Evolutionary conservation across 2,888 invertebrate species (phyloP).

Genomic region (Dolichomitus sp.): DNA sequence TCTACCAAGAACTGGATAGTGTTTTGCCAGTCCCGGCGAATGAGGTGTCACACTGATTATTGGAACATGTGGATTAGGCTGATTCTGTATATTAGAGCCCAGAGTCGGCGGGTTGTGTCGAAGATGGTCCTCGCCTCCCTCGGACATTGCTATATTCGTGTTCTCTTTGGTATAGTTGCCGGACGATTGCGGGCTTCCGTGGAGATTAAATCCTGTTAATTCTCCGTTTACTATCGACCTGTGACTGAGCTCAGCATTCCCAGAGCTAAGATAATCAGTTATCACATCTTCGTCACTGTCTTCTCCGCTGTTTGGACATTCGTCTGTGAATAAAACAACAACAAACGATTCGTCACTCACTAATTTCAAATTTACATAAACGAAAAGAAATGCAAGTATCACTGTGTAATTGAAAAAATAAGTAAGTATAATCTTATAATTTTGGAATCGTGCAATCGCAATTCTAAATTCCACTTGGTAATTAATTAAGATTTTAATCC

Average conservation of each 20-base stretch:
- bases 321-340: conserved; percentile 87
- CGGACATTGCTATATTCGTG: conserved; percentile 80
- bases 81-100: conserved; percentile 76
- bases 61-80: conserved; percentile 89
- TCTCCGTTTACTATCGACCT: conserved; percentile 77
- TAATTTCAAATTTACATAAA: not conserved
- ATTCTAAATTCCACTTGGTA: no score
- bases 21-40: conserved; percentile 91
- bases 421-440: no score
- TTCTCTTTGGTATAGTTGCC: conserved; percentile 82
- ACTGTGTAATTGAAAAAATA: no score
- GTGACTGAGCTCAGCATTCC: conserved; percentile 80
- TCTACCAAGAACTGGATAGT: conserved; percentile 89
- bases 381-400: no score
- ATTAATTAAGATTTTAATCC: no score
- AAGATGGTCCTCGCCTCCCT: conserved; percentile 73
- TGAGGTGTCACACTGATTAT: conserved; percentile 96
- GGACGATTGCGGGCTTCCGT: conserved; percentile 72
- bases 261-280: conserved; percentile 89
- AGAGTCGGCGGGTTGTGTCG: conserved; percentile 72
- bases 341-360: not conserved
- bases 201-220: conserved; percentile 76
- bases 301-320: conserved; percentile 90
- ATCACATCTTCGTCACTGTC: conserved; percentile 94
- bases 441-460: no score